Evolutionary conservation across 2,888 invertebrate species (phyloP), one percentile per base, ranked within the genome.

Genomic region (Calliphora vomitoria): DNA sequence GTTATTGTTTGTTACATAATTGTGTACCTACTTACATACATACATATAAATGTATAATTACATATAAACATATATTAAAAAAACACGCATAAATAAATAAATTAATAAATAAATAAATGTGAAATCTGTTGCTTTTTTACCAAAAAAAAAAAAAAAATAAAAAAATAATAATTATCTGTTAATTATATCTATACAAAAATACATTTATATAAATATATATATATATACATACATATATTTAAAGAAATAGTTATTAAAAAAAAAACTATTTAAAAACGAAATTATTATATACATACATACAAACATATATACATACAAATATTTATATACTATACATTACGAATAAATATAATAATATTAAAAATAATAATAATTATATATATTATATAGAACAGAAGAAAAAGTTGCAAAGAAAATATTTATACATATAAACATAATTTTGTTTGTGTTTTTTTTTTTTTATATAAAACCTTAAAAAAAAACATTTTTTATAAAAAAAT

Each of bases 101-200:
- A 31, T 68, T 31, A 18, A 53, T 20, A 38, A 13, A 35, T 71
- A 76, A 64, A 55, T 86, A 38, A 78, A 44, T 87, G 74, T 84
- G 20, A 82, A 87, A 82, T 82, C 78, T 82, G 62, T 84, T 87
- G 81, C 84, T 87, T 87, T 86, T 86, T 86, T 83, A 86, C 79
- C n/a, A 71, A 79, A 35, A 75, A 38, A 58, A 13, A 68, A n/a
- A 20, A n/a, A 44, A 15, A 38, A 53, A 62, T 6, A 71, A 41
- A 71, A 15, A 13, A 60, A 85, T 31, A 64, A 79, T 55, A 74
- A 66, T 41, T 81, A 69, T 76, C 50, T 69, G 62, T 85, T 85
- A 72, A 60, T 78, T 82, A 86, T 82, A 35, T 5, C 35, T 35
- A 74, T 79, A 78, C 60, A 79, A 71, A 79, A 71, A 69, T 55